Evolutionary conservation across 2,113 vertebrate genomes (phyloP).

Genomic region (Myrmecobius fasciatus): DNA sequence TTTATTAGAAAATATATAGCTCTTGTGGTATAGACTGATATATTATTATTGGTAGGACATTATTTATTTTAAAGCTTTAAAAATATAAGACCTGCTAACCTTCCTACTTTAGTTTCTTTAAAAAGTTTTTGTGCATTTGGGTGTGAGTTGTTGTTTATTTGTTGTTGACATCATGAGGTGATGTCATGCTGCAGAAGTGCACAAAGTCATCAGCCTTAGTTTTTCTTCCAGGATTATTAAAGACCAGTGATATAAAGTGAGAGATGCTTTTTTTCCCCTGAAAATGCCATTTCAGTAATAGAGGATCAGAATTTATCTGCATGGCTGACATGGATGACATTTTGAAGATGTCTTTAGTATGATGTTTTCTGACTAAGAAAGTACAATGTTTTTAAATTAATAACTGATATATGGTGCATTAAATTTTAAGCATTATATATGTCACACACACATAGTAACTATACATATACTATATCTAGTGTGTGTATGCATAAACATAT

Average conservation of each 20-base stretch:
- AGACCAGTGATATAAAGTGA: neutral
- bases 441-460: neutral
- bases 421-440: neutral
- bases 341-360: neutral
- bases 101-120: neutral
- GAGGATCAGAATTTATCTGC: neutral
- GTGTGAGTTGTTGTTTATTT: neutral
- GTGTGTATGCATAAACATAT: too few relatives aligned
- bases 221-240: neutral
- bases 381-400: neutral
- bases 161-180: neutral
- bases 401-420: neutral
- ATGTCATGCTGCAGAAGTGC: too few relatives aligned
- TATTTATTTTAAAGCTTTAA: neutral
- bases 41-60: neutral
- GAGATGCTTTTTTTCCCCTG: neutral
- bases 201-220: neutral
- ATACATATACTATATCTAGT: too few relatives aligned
- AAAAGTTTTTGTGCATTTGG: neutral
- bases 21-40: neutral
- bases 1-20: neutral
- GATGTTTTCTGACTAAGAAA: neutral
- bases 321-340: neutral
- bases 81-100: neutral
- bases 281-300: neutral